Percentiles rank a stretch among this genome's conserved stretches.
These are phyloP conservation scores for Drosophila meridiana DNA, from an alignment of 2,888 invertebrate species.

Conservation along the genomic window DNA sequence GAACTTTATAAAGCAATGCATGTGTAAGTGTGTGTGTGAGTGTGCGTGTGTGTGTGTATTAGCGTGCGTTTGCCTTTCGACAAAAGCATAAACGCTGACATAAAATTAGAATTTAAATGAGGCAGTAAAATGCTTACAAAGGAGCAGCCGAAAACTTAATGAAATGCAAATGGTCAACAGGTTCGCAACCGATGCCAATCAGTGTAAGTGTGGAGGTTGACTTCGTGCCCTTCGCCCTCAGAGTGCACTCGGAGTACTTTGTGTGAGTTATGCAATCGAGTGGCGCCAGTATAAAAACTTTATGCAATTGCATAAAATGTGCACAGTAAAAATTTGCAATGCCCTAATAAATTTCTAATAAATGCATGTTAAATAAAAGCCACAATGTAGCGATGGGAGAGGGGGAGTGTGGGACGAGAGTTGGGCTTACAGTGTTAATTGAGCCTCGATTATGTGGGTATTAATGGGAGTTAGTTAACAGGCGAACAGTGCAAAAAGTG, in stretches of 20 bases:
- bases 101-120: slow-evolving; percentile 81
- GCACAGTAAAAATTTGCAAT: slow-evolving; percentile 56
- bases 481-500: slow-evolving; percentile 56
- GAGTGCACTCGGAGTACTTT: slow-evolving; percentile 48
- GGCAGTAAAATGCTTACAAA: slow-evolving; percentile 59
- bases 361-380: slow-evolving; percentile 74
- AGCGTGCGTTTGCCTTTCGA: slow-evolving; percentile 61
- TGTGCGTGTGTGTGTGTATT: slow-evolving; percentile 15
- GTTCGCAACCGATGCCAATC: slow-evolving; percentile 73
- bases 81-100: slow-evolving; percentile 73
- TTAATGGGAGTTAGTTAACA: slow-evolving; percentile 68
- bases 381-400: slow-evolving; percentile 57
- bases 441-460: slow-evolving; percentile 69
- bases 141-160: slow-evolving; percentile 62
- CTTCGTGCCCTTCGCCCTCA: slow-evolving; percentile 2
- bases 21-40: slow-evolving; percentile 20
- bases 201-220: slow-evolving; percentile 61
- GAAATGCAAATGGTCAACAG: slow-evolving; percentile 84
- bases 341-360: slow-evolving; percentile 75
- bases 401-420: neutral
- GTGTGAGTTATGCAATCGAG: slow-evolving; percentile 73
- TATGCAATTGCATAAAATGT: slow-evolving; percentile 70
- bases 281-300: slow-evolving; percentile 74
- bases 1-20: slow-evolving; percentile 33
- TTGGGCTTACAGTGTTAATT: slow-evolving; percentile 61